phyloP scores from a whole-genome alignment of 2,797 vertebrate species.

The Cuniculus paca region DNA sequence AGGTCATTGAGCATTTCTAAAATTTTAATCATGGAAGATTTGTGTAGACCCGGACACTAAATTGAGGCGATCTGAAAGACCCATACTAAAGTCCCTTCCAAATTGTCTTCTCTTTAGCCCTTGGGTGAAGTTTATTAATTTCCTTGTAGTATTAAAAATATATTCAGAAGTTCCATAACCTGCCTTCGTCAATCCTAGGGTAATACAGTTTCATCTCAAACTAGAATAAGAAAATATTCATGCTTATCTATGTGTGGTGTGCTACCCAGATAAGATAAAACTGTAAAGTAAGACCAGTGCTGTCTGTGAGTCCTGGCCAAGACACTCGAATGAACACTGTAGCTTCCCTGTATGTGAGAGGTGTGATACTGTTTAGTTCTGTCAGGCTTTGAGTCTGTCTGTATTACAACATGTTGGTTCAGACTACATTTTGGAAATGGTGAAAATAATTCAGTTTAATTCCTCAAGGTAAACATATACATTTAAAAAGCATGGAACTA shows the following conservation, averaged over 20 bases:
- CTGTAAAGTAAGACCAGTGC: accelerated
- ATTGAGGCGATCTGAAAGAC: background rate
- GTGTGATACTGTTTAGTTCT: background rate
- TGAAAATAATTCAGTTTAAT: background rate
- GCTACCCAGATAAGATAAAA: accelerated
- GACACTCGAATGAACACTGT: accelerated
- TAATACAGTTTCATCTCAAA: background rate
- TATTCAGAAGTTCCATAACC: background rate
- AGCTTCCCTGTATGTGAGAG: background rate
- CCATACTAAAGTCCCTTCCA: background rate
- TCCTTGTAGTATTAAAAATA: background rate
- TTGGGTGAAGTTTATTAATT: background rate
- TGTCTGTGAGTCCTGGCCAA: accelerated
- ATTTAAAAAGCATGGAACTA: background rate
- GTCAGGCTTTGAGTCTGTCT: background rate
- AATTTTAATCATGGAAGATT: background rate
- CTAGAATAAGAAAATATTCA: background rate
- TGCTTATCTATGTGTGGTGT: accelerated
- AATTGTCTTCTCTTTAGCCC: background rate
- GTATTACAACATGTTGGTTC: background rate
- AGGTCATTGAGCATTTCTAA: background rate
- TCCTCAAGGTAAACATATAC: background rate
- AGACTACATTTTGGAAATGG: background rate
- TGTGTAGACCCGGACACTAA: background rate
- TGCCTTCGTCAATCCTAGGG: background rate